phyloP scores from a whole-genome alignment of 2,113 vertebrate species.

The Sebastes schlegelii region DNA sequence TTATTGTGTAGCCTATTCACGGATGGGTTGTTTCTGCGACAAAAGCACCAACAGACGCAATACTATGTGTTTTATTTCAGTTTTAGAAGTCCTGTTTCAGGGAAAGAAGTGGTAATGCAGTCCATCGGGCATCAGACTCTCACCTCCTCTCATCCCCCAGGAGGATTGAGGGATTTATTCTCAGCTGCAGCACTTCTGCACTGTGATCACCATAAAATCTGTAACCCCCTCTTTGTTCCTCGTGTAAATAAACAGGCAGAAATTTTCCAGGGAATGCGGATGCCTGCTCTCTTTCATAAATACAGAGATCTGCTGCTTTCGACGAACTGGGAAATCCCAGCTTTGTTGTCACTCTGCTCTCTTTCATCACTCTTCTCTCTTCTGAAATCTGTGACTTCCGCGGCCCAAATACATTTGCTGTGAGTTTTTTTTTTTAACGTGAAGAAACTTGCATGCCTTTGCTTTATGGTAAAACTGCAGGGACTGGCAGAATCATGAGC shows the following conservation, averaged over 20 bases:
- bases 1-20: constrained; percentile 23
- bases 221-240: constrained; percentile 53
- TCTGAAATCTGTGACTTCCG: constrained; percentile 25
- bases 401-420: constrained; percentile 15
- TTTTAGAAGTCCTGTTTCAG: constrained; percentile 37
- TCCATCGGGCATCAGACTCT: constrained; percentile 43
- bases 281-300: constrained; percentile 24
- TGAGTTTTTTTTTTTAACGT: constrained; percentile 10
- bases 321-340: constrained; percentile 34
- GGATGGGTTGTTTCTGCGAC: constrained; percentile 22
- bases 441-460: constrained; percentile 15
- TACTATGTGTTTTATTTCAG: constrained; percentile 29
- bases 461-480: constrained; percentile 30
- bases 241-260: constrained; percentile 53
- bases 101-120: constrained; percentile 45
- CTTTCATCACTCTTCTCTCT: constrained; percentile 32
- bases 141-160: constrained; percentile 49
- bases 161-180: constrained; percentile 56
- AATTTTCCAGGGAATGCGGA: not conserved
- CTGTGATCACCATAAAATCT: constrained; percentile 62
- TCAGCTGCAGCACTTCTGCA: constrained; percentile 40
- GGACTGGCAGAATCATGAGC: constrained; percentile 6
- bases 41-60: constrained; percentile 41
- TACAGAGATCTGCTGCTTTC: constrained; percentile 21
- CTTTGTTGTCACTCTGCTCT: constrained; percentile 30